Evolutionary conservation across 2,797 vertebrate genomes (phyloP).

Genomic region (Macrochelys suwanniensis): DNA sequence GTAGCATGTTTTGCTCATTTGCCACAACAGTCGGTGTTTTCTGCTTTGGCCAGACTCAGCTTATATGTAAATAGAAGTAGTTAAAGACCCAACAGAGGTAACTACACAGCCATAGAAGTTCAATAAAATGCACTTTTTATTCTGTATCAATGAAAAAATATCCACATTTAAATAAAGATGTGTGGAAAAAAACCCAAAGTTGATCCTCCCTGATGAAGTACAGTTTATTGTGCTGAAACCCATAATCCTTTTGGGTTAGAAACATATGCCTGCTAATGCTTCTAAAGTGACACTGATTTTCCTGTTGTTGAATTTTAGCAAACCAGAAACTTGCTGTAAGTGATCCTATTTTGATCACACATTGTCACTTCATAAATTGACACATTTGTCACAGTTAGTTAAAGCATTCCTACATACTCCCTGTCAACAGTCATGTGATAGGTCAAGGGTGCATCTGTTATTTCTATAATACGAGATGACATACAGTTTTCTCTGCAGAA

Average conservation of each 20-base stretch:
- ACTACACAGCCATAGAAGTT: slow-evolving; percentile 47
- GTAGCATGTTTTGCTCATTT: slow-evolving; percentile 45
- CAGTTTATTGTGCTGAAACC: slow-evolving; percentile 86
- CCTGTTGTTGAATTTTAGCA: slow-evolving; percentile 62
- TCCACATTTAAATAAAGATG: slow-evolving; percentile 83
- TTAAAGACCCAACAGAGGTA: neutral
- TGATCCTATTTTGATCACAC: slow-evolving; percentile 23
- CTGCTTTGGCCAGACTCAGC: neutral
- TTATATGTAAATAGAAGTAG: fast-evolving
- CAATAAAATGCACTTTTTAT: slow-evolving; percentile 87
- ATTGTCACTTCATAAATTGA: neutral
- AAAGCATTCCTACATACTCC: neutral
- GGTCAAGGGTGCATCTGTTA: slow-evolving; percentile 52
- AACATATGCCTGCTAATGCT: slow-evolving; percentile 80
- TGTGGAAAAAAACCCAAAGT: slow-evolving; percentile 72
- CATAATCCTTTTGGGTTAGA: slow-evolving; percentile 79
- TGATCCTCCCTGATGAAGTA: slow-evolving; percentile 84
- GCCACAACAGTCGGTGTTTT: neutral
- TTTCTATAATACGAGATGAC: slow-evolving; percentile 27
- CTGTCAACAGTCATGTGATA: neutral
- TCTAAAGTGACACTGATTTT: slow-evolving; percentile 69
- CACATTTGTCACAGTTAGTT: neutral
- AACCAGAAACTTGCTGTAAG: slow-evolving; percentile 68
- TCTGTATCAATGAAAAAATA: slow-evolving; percentile 85
- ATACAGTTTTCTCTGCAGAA: slow-evolving; percentile 51